A percentile compares a stretch with the other conserved stretches of the same genome.
These are phyloP conservation scores for Trichogramma dendrolimi DNA, from an alignment of 2,888 invertebrate genomes.

Conservation along the genomic window DNA sequence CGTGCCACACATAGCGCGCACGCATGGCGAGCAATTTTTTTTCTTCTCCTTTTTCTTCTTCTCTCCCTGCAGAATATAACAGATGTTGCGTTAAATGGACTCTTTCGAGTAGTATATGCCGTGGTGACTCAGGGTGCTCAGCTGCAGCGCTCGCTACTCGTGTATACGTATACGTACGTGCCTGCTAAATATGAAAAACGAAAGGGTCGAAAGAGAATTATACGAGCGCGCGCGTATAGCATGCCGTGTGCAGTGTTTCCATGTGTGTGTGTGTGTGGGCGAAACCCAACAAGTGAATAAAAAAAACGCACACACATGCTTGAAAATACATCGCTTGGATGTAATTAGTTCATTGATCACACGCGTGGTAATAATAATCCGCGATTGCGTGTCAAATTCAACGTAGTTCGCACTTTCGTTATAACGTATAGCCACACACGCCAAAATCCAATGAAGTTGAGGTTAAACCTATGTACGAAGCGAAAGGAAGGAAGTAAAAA, in stretches of 20 bases:
- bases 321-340: slow-evolving; percentile 37
- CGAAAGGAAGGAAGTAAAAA: too few relatives aligned
- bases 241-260: background rate
- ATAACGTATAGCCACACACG: too few relatives aligned
- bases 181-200: background rate
- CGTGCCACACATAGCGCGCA: too few relatives aligned
- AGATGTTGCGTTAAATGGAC: slow-evolving; percentile 30
- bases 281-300: slow-evolving; percentile 20
- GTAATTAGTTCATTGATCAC: slow-evolving; percentile 48
- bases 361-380: slow-evolving; percentile 44
- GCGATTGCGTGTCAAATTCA: slow-evolving; percentile 18
- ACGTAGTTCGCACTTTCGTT: too few relatives aligned
- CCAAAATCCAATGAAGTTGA: too few relatives aligned
- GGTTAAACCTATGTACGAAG: too few relatives aligned
- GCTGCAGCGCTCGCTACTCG: slow-evolving; percentile 12
- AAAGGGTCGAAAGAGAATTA: background rate
- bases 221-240: background rate
- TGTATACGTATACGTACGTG: too few relatives aligned
- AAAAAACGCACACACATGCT: slow-evolving; percentile 35
- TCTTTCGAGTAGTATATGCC: slow-evolving; percentile 16
- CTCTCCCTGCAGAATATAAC: slow-evolving; percentile 20
- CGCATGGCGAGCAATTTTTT: background rate
- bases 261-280: background rate
- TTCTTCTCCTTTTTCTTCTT: background rate
- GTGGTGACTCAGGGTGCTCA: slow-evolving; percentile 28